Evolutionary conservation across 2,113 vertebrate species (phyloP), one percentile per base, ranked within the genome.

Genomic region (Spea bombifrons): DNA sequence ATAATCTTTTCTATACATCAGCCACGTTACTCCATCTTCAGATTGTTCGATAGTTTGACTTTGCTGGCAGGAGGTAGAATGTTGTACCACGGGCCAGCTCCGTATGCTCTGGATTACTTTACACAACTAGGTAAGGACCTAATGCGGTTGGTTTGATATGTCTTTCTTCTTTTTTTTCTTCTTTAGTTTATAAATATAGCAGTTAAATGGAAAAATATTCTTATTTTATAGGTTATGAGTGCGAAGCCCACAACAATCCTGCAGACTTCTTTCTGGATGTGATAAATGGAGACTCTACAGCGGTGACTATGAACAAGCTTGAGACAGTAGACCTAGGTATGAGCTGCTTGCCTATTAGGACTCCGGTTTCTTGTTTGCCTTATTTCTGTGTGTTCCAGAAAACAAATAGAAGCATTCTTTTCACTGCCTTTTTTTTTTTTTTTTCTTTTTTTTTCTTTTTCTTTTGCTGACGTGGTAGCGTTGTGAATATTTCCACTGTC

Each of bases 1-100:
- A 95, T 99, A 64, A 96, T 99, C 85, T 91, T 99, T 82, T 98
- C 97, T 82, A 99, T 99, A 85, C 96, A 99, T 82, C 97, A 99
- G 84, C 97, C 97, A 7, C 93, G 95, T 0, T 99, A 96, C 83
- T 91, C 93, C 84, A 99, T 99, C 89, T 99, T 96, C 88, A 92
- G 94, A 0, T 90, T 97, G 66, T 98, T 98, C 17, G 94, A 97
- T 85, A 91, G 64, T 49, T 87, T 99, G 67, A 99, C 94, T 0
- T 86, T 99, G 75, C 81, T 99, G 87, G 95, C 95, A 0, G 82
- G 85, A 0, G 97, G 97, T 15, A 94, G 69, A 9, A 75, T 95
- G 83, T 85, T 99, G 46, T 99, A 90, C 87, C 96, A 99, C 0
- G 96, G 96, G 0, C 90, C 93, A 0, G 90, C 94, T n/a, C 88